Conservation (phyloP, 2,888 invertebrate species). For the Petrolisthes manimaculis region DNA sequence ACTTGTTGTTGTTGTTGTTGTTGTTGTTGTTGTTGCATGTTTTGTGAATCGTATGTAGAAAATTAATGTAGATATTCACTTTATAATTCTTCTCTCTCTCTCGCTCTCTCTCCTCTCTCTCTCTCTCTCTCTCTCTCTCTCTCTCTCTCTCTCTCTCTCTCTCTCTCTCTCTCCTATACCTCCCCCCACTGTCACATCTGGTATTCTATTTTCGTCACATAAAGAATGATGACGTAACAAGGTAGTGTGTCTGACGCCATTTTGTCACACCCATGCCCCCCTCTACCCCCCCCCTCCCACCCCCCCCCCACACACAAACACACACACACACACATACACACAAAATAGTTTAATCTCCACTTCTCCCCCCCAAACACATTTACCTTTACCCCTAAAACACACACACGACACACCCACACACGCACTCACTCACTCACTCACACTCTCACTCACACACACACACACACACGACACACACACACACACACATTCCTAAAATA, state of each 20-base stretch:
- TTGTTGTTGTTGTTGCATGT: not conserved
- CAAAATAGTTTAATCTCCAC: too few relatives aligned
- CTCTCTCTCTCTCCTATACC: not conserved
- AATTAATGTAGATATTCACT: not conserved
- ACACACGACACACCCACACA: too few relatives aligned
- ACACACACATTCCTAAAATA: too few relatives aligned
- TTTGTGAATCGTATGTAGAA: not conserved
- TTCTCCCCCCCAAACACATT: too few relatives aligned
- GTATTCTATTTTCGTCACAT: too few relatives aligned
- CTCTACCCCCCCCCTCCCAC: not conserved
- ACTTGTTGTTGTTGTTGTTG: slow-evolving; percentile 17
- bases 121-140: slow-evolving; percentile 8
- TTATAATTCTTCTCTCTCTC: not conserved
- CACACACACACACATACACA: too few relatives aligned
- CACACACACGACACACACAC: too few relatives aligned
- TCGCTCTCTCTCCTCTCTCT: not conserved
- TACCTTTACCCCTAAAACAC: too few relatives aligned
- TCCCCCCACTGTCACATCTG: not conserved
- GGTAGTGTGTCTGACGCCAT: not conserved
- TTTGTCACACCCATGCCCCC: not conserved
- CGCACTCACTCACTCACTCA: too few relatives aligned
- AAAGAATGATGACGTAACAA: too few relatives aligned
- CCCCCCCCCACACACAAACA: too few relatives aligned
- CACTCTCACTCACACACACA: too few relatives aligned
- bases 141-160: not conserved